Evolutionary conservation across 2,797 vertebrate genomes (phyloP), one percentile per base, ranked within the genome.

Genomic region (Sebastes taczanowskii): DNA sequence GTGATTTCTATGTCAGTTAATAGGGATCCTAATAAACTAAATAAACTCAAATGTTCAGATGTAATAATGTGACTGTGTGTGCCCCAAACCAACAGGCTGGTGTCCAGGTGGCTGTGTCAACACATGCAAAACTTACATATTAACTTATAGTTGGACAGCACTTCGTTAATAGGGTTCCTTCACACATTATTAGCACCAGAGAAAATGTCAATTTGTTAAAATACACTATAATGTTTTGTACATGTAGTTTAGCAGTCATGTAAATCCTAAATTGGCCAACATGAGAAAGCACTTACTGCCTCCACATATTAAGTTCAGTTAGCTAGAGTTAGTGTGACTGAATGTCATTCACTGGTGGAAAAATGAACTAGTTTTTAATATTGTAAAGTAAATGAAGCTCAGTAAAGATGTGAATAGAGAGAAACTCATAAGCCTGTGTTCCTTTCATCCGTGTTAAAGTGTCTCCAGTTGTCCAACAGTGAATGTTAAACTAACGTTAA

Each of bases 101-200:
- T 71, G 61, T 65, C 64, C 70, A 71, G 42, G 49, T 63, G 81
- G 66, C 53, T 23, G 23, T 25, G 62, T 58, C 34, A 71, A 61
- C 27, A 56, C 34, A 64, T 46, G 30, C 66, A 73, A 69, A 56
- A 4, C 62, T 65, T 75, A 60, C 1, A 61, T 81, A 32, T 81
- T 66, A 67, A 10, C 42, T 34, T 70, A 60, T 18, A 79, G 49
- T 42, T 56, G 9, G 68, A 60, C 20, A 65, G 14, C 70, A 27
- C 23, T 23, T 71, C 27, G 73, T 64, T 68, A 20, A 35, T 0
- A 55, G 16, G 13, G 8, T 42, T 16, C 25, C 18, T 30, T 52
- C 20, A 38, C 53, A 63, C 56, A 71, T 55, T 65, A 69, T 25
- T 32, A 52, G 18, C 30, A 60, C 4, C 25, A 59, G 14, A 58